phyloP scores from a whole-genome alignment of 1,140 invertebrate species.

The Zaprionus ghesquierei region DNA sequence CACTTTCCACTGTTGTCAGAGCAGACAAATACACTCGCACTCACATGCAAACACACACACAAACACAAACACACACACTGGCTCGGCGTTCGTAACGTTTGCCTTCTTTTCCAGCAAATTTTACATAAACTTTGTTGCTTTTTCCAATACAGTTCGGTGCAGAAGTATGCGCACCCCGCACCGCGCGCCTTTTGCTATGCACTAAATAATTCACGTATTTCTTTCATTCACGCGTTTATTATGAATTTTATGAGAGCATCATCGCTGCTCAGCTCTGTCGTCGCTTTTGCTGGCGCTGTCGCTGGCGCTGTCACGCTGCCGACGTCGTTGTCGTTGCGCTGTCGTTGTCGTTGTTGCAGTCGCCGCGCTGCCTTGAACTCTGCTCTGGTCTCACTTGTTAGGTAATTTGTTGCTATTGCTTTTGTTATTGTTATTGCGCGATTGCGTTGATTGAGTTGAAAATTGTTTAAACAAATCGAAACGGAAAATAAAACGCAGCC shows the following conservation, averaged over 20 bases:
- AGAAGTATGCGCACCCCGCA: background rate
- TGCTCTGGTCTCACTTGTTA: slow-evolving; percentile 6
- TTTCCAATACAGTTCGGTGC: background rate
- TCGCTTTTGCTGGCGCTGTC: background rate
- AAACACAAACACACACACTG: background rate
- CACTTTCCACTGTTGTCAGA: slow-evolving; percentile 21
- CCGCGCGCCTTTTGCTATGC: slow-evolving; percentile 31
- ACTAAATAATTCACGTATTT: background rate
- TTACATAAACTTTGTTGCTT: background rate
- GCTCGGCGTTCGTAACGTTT: slow-evolving; percentile 10
- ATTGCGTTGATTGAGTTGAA: background rate
- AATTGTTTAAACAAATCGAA: slow-evolving; percentile 46
- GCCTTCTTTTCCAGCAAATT: background rate
- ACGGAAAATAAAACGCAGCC: slow-evolving; percentile 57
- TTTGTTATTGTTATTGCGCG: background rate
- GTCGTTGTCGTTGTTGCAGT: background rate
- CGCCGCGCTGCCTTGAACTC: slow-evolving; percentile 8
- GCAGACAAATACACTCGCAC: background rate
- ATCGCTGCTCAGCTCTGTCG: slow-evolving; percentile 1
- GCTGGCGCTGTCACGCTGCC: background rate
- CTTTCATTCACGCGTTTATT: background rate
- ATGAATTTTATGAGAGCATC: slow-evolving; percentile 4
- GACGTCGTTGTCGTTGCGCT: background rate
- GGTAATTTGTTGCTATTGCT: slow-evolving; percentile 2
- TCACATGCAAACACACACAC: background rate